Base-by-base conservation (phyloP, 2,888 invertebrate species). In the Boloria euphrosyne region DNA sequence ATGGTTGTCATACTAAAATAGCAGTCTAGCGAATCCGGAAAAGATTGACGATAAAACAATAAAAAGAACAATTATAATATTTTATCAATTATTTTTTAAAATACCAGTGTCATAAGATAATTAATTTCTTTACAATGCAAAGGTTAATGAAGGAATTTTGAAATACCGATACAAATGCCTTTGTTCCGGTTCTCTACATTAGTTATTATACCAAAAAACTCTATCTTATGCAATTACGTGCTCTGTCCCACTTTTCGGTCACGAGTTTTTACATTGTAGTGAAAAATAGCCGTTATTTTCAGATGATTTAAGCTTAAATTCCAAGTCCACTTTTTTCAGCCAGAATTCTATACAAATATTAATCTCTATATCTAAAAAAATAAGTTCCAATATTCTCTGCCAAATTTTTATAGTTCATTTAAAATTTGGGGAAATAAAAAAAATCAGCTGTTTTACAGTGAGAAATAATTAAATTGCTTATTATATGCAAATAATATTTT, bases 211-310 rank as follows among this genome's bases (percentile, higher is more conserved):
- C 63, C 54, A 55, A 70, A 70, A 67, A 70, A 57, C 61, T 55
- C 54, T 51, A 62, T 58, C 67, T 70, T 70, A 70, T 59, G 67
- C 62, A 67, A 70, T 60, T 67, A 67, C 65, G 52, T 63, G 67
- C 58, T 52, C 52, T 67, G 67, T 51, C 44, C 65, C 43, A 70
- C 69, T 73, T 72, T 67, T 54, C 67, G 47, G 65, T 58, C 68
- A 72, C 68, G 61, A 70, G 16, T 46, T 22, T 50, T 46, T 43
- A 17, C 0, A 31, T n/a, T 54, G 18, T 53, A 58, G 38, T 16
- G 10, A 17, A 68, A 68, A 58, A 57, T 59, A 6, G 22, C 47
- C 67, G 31, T 14, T 67, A 64, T 62, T 31, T 0, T 13, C 3
- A 10, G n/a, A n/a, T n/a, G n/a, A n/a, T n/a, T 10, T 1, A 5